Evolutionary conservation across 1,140 invertebrate genomes (phyloP), one percentile per base, ranked within the genome.

Genomic region (Protaetia brevitarsis): DNA sequence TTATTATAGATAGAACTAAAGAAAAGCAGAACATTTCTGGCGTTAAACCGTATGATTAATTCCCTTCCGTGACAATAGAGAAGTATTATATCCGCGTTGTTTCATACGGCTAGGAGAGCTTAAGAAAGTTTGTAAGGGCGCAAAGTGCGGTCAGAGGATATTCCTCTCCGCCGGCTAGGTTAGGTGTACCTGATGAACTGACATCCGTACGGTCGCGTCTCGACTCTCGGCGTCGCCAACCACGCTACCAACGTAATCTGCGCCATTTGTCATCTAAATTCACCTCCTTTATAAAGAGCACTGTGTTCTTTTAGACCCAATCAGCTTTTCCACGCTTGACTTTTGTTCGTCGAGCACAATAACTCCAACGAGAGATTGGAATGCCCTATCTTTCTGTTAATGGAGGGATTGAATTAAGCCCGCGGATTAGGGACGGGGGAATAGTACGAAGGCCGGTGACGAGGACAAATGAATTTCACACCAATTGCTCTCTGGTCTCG

Each of bases 381-480:
- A 73, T 63, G 69, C 67, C 71, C 71, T 72, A 72, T 73, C 71
- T 73, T 73, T 72, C 66, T 74, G 69, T 72, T 72, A 74, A 72
- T n/a, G n/a, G n/a, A 68, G 72, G 72, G 71, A 73, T 75, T 75
- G 73, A 75, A n/a, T 75, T 75, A 75, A 75, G 72, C 66, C 69
- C 68, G 65, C 41, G 41, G 41, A 45, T 45, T 45, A 45, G 41
- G 41, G 41, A 16, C 19, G 41, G 34, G 16, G 16, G 34, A 37
- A n/a, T n/a, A n/a, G 16, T 45, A 45, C n/a, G n/a, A n/a, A n/a
- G n/a, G 41, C 29, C 56, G 28, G 26, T 59, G 66, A 45, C 66
- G 69, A 71, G 72, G 69, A 71, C 71, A 72, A 73, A 75, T 73
- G 73, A 73, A 73, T 75, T 75, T 75, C 72, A 75, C 74, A 74